phyloP scores from a whole-genome alignment of 2,797 vertebrate genomes.

The Onychomys arenicola region DNA sequence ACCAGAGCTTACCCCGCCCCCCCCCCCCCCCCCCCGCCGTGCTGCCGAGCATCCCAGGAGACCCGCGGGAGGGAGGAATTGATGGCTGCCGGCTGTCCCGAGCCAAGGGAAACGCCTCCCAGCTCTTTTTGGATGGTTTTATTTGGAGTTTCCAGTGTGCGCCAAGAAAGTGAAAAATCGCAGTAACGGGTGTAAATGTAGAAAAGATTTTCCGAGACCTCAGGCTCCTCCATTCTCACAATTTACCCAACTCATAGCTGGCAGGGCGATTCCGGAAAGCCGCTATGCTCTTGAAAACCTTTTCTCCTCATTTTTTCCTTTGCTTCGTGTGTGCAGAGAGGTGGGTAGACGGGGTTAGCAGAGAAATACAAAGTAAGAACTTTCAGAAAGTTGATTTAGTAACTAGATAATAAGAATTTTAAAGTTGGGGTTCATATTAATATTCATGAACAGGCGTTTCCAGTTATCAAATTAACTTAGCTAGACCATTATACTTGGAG shows the following conservation, averaged over 20 bases:
- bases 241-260: background rate
- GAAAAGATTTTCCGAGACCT: conserved; percentile 2
- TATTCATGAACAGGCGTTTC: background rate
- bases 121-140: background rate
- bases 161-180: conserved; percentile 27
- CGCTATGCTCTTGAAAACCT: background rate
- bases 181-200: background rate
- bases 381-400: conserved; percentile 6
- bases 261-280: background rate
- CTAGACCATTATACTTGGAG: background rate
- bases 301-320: background rate
- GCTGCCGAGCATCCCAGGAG: background rate
- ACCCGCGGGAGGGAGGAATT: background rate
- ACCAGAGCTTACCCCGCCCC: conserved; percentile 5
- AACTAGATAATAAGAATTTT: background rate
- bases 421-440: background rate
- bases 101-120: background rate
- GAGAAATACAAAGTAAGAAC: background rate
- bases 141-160: background rate
- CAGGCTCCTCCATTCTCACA: background rate
- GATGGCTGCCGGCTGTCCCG: background rate
- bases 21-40: too few species aligned
- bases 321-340: background rate
- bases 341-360: background rate
- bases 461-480: background rate